Base-by-base conservation (phyloP, 2,113 vertebrate genomes). In the Sinocyclocheilus maitianheensis region DNA sequence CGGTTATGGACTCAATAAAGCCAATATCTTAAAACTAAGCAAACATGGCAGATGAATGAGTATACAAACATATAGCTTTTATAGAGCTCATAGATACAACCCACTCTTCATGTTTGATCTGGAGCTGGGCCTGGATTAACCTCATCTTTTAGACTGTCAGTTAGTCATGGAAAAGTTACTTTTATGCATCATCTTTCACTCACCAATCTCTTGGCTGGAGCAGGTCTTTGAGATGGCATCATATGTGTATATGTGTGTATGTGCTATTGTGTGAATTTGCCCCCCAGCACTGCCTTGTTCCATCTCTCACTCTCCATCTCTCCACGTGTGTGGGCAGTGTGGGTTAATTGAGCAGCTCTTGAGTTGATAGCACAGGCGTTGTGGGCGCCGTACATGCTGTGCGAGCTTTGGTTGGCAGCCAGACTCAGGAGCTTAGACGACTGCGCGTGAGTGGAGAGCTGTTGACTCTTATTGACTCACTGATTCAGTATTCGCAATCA, bases 341-440 rank as follows among this genome's bases (percentile, higher is more conserved):
- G 83, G 86, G 88, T 76, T 87, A 89, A 87, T 87, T 89, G 86
- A 87, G 88, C 85, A 87, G 83, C 81, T 81, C 86, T 87, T 83
- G 77, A 89, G 83, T 78, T 87, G 88, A 89, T 87, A 83, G 74
- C 62, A 18, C 81, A 53, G 55, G 88, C 48, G 67, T 83, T 85
- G 84, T 71, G 82, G 83, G 51, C 60, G 62, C 71, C 34, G 40
- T 55, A 37, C 72, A 72, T 5, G 48, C 75, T 77, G 75, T 77
- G 75, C 48, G 2, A 77, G 75, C 78, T 77, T 81, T 87, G 85
- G 88, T 83, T 69, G 48, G 20, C 62, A 87, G 88, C 82, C 88
- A 89, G 55, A 74, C 60, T 86, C 72, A 84, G 67, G 30, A 85
- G 77, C 53, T 74, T 72, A 81, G 13, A 26, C 69, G 55, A 76